Evolutionary conservation across 2,797 vertebrate genomes (phyloP), one percentile per base, ranked within the genome.

Genomic region (Anguilla obscura): DNA sequence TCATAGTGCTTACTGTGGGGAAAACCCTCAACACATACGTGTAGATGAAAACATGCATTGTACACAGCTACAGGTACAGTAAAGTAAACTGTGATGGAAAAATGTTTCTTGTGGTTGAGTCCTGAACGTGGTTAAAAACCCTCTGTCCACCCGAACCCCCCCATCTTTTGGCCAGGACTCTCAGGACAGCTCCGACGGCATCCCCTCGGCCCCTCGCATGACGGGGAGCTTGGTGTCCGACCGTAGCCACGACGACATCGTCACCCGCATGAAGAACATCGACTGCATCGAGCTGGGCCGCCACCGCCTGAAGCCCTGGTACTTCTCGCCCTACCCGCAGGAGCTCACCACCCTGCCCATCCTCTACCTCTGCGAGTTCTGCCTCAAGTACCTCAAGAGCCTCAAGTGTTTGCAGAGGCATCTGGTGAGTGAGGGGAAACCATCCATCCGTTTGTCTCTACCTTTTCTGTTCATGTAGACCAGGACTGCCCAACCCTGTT

Each of bases 351-450:
- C 97, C 0, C 87, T 99, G 86, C 98, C 98, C 0, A 97, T 99
- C 88, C 97, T 99, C 93, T 99, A 99, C 95, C 96, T 99, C 94
- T 99, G 98, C 92, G 98, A 99, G 94, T 99, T 99, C 95, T 99
- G 98, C 94, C 98, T 99, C 93, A 99, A 99, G 93, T 99, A 98
- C 86, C 97, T 98, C 88, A 98, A 98, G 91, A 99, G 98, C 93
- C 98, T 99, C 80, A 99, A 98, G 91, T 99, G 98, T 97, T 96
- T 99, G 1, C 98, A 99, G 95, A 95, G 98, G 85, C 98, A 99
- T 94, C 95, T 99, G 97, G 98, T 99, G 95, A 82, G 96, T 91
- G 9, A 3, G 4, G 27, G 3, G 16, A 10, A 8, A 52, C 8
- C 1, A 0, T 24, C 36, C n/a, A 10, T 56, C 30, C 76, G 4